Conservation (phyloP, 2,888 invertebrate genomes). For the Heteropelma amictum region DNA sequence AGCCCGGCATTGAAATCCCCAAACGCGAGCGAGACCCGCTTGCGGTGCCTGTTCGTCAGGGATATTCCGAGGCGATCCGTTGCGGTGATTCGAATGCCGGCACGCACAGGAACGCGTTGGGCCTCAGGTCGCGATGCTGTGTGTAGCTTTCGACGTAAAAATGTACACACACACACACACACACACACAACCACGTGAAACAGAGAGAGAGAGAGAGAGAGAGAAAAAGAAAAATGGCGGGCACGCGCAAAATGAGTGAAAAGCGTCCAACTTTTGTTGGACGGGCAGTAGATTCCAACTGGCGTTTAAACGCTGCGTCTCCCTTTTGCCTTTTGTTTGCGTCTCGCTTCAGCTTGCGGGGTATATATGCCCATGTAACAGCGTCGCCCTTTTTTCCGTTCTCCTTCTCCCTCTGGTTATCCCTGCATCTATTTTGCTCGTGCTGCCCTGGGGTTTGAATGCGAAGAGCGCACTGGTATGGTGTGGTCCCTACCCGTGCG, state of each 20-base stretch:
- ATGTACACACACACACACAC: too few relatives aligned
- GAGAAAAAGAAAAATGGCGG: constrained; percentile 27
- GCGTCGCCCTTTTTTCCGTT: constrained; percentile 9
- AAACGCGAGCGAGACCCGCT: constrained; percentile 8
- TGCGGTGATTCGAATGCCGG: constrained; percentile 67
- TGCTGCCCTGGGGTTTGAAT: constrained; percentile 17
- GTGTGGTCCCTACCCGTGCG: too few relatives aligned
- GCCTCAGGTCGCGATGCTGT: constrained; percentile 32
- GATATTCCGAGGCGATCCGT: constrained; percentile 34
- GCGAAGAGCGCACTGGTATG: constrained; percentile 31
- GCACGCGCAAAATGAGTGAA: constrained; percentile 37
- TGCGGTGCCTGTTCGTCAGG: constrained; percentile 21
- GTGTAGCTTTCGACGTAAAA: constrained; percentile 29
- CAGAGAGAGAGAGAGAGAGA: constrained; percentile 13
- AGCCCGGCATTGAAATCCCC: constrained; percentile 47
- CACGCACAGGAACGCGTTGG: constrained; percentile 59
- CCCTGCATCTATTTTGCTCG: constrained; percentile 11
- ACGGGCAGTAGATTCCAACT: constrained; percentile 42
- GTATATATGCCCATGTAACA: constrained; percentile 15
- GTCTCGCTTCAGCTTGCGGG: constrained; percentile 29
- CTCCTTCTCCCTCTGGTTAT: background rate
- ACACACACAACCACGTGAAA: background rate
- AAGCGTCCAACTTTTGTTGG: constrained; percentile 45
- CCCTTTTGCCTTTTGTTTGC: constrained; percentile 12
- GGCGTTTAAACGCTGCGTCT: constrained; percentile 26